Evolutionary conservation across 2,113 vertebrate species (phyloP).

Genomic region (Australoheros scitulus): DNA sequence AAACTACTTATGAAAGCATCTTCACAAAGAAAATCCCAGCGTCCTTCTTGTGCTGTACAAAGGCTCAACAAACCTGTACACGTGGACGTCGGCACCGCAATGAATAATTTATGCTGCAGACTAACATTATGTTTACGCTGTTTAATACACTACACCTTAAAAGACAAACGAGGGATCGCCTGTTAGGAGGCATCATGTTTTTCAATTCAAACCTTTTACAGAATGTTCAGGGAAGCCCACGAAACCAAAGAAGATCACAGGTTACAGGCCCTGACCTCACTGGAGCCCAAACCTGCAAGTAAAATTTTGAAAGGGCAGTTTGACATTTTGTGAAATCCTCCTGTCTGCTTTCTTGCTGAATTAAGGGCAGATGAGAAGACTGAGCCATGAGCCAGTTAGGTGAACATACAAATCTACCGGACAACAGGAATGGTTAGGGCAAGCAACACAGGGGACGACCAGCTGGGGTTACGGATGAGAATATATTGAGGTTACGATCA

Average conservation of each 20-base stretch:
- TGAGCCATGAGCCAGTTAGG: background rate
- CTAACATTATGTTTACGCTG: background rate
- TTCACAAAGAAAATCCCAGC: slow-evolving; percentile 37
- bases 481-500: background rate
- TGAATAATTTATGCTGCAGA: slow-evolving; percentile 15
- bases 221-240: background rate
- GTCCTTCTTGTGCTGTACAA: slow-evolving; percentile 58
- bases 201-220: background rate
- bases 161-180: background rate
- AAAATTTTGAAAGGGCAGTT: background rate
- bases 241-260: background rate
- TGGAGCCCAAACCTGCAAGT: slow-evolving; percentile 7
- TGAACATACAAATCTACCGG: background rate
- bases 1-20: slow-evolving; percentile 60
- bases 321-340: slow-evolving; percentile 17
- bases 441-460: background rate
- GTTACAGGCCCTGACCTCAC: slow-evolving; percentile 12
- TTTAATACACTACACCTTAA: slow-evolving; percentile 14
- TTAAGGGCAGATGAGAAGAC: background rate
- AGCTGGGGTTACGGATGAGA: background rate
- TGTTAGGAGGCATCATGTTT: background rate
- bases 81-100: background rate
- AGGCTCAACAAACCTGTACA: slow-evolving; percentile 60
- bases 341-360: background rate
- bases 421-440: no score